Evolutionary conservation across 2,888 invertebrate genomes (phyloP).

Genomic region (Drosophila borealis): DNA sequence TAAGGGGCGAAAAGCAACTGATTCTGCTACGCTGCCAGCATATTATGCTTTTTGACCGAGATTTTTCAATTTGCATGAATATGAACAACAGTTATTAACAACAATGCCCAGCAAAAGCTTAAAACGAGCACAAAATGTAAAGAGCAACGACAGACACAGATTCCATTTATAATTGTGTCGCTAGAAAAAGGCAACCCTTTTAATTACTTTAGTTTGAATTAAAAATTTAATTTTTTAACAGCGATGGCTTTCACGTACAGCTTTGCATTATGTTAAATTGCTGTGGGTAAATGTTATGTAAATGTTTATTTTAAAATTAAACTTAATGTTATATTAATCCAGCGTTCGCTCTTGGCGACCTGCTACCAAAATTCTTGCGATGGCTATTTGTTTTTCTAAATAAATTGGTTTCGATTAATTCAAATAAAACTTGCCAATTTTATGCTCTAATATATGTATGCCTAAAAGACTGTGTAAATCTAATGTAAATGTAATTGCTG

Average conservation of each 20-base stretch:
- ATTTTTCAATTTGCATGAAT: conserved; percentile 60
- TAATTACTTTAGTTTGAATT: neutral
- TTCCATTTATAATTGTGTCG: conserved; percentile 4
- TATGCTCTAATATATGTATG: neutral
- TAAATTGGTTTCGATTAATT: neutral
- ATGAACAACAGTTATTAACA: conserved; percentile 44
- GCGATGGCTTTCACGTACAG: neutral
- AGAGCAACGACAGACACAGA: neutral
- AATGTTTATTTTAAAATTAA: neutral
- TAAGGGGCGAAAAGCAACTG: conserved; percentile 5
- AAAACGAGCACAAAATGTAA: conserved; percentile 9
- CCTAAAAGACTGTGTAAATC: neutral
- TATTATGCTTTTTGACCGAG: conserved; percentile 68
- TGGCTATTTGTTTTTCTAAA: no score
- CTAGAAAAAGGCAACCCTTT: neutral
- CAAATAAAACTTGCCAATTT: neutral
- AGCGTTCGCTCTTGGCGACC: neutral
- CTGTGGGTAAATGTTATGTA: neutral
- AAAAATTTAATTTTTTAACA: neutral
- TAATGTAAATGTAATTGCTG: neutral
- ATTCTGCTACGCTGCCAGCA: conserved; percentile 29
- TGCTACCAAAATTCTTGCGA: no score
- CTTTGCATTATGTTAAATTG: neutral
- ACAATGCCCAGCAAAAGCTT: conserved; percentile 16
- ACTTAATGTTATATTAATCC: neutral